Percentiles rank a stretch among this genome's conserved stretches.
phyloP scores from a whole-genome alignment of 2,113 vertebrate genomes.

The Thamnophis sirtalis region DNA sequence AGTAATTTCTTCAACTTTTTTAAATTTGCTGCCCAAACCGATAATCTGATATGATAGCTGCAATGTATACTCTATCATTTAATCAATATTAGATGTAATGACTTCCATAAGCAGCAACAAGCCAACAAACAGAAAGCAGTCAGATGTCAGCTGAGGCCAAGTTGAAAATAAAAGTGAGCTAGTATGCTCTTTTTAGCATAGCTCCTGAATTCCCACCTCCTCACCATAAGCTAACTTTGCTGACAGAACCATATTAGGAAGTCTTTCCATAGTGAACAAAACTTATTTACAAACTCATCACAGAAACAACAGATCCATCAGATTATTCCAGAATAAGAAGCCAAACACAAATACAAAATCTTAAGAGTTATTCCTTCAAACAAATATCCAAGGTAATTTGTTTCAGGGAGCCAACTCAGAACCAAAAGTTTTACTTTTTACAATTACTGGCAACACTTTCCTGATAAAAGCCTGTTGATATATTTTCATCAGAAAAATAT shows the following conservation, averaged over 20 bases:
- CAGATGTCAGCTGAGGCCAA: background rate
- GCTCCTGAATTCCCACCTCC: slow-evolving; percentile 1
- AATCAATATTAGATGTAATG: slow-evolving; percentile 12
- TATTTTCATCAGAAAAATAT: background rate
- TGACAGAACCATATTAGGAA: background rate
- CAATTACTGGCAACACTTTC: background rate
- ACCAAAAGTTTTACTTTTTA: background rate
- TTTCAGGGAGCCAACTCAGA: background rate
- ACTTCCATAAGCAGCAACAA: background rate
- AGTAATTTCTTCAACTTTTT: slow-evolving; percentile 14
- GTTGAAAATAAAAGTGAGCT: slow-evolving; percentile 12
- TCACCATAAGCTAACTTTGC: background rate
- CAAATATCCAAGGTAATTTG: background rate
- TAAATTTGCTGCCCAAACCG: background rate
- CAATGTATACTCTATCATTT: slow-evolving; percentile 20
- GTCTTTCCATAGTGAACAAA: background rate
- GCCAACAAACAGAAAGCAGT: slow-evolving; percentile 2
- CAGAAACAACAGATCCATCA: background rate
- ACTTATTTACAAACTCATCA: background rate
- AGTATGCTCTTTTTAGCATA: background rate
- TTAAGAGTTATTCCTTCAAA: background rate
- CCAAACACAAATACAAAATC: background rate
- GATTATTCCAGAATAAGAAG: background rate
- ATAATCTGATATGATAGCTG: slow-evolving; percentile 2
- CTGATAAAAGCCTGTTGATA: background rate